Evolutionary conservation across 2,113 vertebrate species (phyloP).

Genomic region (Geothlypis trichas): DNA sequence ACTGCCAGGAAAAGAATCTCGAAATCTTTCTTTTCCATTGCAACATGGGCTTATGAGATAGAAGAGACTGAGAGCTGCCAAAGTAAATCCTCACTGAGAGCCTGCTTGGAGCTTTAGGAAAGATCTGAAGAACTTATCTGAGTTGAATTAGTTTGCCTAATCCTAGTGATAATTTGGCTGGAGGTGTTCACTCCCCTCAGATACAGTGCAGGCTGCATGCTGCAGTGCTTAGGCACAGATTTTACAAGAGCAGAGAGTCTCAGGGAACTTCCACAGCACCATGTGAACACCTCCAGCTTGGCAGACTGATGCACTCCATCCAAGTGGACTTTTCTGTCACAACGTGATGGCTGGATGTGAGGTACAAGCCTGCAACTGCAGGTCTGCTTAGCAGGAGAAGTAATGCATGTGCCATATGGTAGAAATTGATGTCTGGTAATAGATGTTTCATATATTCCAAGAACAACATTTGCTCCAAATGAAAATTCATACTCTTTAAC

Average conservation of each 20-base stretch:
- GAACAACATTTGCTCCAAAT: constrained; percentile 15
- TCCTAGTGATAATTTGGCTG: constrained; percentile 5
- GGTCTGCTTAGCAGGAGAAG: not conserved
- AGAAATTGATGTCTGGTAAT: constrained; percentile 42
- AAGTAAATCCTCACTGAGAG: not conserved
- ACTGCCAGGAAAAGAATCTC: constrained; percentile 31
- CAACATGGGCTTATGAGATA: not conserved
- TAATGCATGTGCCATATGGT: constrained; percentile 32
- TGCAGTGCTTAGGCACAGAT: not conserved
- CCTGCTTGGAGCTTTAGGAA: not conserved
- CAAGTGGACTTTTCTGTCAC: not conserved
- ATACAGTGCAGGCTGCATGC: not conserved
- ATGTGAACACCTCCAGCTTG: not conserved
- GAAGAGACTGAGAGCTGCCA: constrained; percentile 14
- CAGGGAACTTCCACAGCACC: not conserved
- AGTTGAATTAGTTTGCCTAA: constrained; percentile 14
- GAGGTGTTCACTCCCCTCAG: not conserved
- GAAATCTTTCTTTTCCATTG: constrained; percentile 45
- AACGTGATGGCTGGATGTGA: not conserved
- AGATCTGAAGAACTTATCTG: constrained; percentile 21
- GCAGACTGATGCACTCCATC: not conserved
- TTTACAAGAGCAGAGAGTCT: not conserved
- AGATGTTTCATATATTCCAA: constrained; percentile 49
- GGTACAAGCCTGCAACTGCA: not conserved
- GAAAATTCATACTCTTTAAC: constrained; percentile 32